Percentiles rank a stretch among this genome's conserved stretches.
These are phyloP conservation scores for Caenorhabditis brenneri DNA, from an alignment of 1,140 invertebrate species.

Conservation along the genomic window DNA sequence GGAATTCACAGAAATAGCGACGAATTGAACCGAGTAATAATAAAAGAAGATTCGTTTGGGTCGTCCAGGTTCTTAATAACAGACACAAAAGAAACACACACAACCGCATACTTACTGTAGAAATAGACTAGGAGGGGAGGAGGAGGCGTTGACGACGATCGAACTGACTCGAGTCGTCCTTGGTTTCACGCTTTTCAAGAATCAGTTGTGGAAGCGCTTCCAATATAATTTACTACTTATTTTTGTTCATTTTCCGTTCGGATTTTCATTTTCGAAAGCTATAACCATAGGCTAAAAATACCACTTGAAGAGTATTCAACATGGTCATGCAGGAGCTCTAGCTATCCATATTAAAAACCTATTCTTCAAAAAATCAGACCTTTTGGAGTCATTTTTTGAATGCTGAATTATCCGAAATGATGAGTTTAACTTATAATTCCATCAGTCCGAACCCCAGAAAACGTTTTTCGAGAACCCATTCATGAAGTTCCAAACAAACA, in stretches of 20 bases:
- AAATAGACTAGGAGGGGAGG: background rate
- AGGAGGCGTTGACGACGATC: background rate
- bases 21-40: background rate
- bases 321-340: too few relatives aligned
- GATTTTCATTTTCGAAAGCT: background rate
- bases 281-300: too few relatives aligned
- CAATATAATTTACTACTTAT: background rate
- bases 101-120: constrained; percentile 40
- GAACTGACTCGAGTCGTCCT: background rate
- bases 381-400: too few relatives aligned
- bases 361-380: too few relatives aligned
- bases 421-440: too few relatives aligned
- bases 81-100: constrained; percentile 38
- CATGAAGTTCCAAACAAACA: too few relatives aligned
- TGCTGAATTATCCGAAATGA: too few relatives aligned
- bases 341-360: too few relatives aligned
- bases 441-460: too few relatives aligned
- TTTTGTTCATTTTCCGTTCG: background rate
- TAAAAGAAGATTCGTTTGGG: background rate
- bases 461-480: too few relatives aligned
- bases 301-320: too few relatives aligned
- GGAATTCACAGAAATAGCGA: background rate
- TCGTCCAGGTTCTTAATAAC: constrained; percentile 35
- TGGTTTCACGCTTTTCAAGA: constrained; percentile 38
- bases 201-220: background rate